A percentile compares a stretch with the other conserved stretches of the same genome.
Evolutionary conservation across 2,113 vertebrate genomes (phyloP).

Genomic region (Engraulis encrasicolus): DNA sequence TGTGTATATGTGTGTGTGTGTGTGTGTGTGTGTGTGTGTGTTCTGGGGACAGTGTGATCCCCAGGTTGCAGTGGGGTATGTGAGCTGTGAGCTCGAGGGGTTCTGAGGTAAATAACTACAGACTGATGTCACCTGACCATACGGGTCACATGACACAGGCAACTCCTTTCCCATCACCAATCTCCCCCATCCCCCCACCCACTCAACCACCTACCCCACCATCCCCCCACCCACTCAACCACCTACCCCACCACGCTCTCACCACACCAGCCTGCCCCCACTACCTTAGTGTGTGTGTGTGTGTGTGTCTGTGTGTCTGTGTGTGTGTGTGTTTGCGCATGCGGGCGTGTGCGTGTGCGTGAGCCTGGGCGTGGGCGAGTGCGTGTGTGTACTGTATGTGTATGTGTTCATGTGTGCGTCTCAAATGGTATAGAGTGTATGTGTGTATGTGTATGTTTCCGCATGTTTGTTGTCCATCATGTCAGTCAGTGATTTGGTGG

Average conservation of each 20-base stretch:
- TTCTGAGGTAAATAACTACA: constrained; percentile 68
- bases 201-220: constrained; percentile 14
- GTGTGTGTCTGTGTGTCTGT: not conserved
- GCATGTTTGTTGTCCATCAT: not conserved
- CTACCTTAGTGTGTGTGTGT: constrained; percentile 11
- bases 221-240: not conserved
- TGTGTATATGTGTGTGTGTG: constrained; percentile 18
- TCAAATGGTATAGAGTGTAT: too few relatives aligned
- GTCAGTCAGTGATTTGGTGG: too few relatives aligned
- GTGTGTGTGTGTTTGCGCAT: too few relatives aligned
- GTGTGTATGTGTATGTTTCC: not conserved
- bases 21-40: not conserved
- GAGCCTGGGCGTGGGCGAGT: too few relatives aligned
- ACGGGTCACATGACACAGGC: constrained; percentile 46
- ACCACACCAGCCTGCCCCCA: not conserved
- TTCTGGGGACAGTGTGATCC: constrained; percentile 30
- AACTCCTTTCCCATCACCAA: constrained; percentile 28
- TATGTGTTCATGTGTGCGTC: constrained; percentile 3
- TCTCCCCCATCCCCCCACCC: not conserved
- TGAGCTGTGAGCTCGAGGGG: constrained; percentile 66
- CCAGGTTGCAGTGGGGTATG: constrained; percentile 62
- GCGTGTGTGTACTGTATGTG: constrained; percentile 4
- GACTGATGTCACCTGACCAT: constrained; percentile 49
- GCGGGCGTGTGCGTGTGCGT: too few relatives aligned
- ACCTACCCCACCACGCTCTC: constrained; percentile 12